phyloP scores from a whole-genome alignment of 2,113 vertebrate genomes.

The Syngnathoides biaculeatus region DNA sequence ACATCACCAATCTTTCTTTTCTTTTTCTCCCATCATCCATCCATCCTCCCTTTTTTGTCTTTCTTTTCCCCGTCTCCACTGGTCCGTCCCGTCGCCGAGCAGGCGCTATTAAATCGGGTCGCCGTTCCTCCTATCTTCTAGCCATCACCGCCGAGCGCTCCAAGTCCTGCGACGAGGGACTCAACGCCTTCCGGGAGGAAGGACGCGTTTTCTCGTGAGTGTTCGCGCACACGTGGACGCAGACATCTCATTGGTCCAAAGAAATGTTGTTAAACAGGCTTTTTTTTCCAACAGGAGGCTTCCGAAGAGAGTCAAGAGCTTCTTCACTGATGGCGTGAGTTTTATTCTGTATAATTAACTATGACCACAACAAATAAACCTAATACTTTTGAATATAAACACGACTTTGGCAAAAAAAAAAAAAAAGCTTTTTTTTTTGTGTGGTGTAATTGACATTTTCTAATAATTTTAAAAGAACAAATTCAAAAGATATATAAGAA shows the following conservation, averaged over 20 bases:
- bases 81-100: constrained; percentile 50
- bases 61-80: constrained; percentile 12
- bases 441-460: too few relatives aligned
- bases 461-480: too few relatives aligned
- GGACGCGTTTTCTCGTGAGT: constrained; percentile 79
- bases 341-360: not conserved
- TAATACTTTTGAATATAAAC: not conserved
- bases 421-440: too few relatives aligned
- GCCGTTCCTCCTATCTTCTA: constrained; percentile 96
- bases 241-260: not conserved
- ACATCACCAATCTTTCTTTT: constrained; percentile 58
- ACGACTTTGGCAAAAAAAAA: not conserved
- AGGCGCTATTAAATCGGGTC: constrained; percentile 91
- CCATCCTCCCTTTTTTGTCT: constrained; percentile 9
- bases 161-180: constrained; percentile 96
- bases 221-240: not conserved
- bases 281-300: constrained; percentile 76
- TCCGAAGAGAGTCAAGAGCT: constrained; percentile 90
- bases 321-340: constrained; percentile 92
- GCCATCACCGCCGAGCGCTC: constrained; percentile 95
- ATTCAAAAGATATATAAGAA: too few relatives aligned
- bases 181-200: constrained; percentile 90
- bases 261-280: not conserved
- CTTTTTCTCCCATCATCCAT: constrained; percentile 20
- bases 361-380: not conserved